Evolutionary conservation across 2,888 invertebrate genomes (phyloP), one percentile per base, ranked within the genome.

Genomic region (Urechis unicinctus): DNA sequence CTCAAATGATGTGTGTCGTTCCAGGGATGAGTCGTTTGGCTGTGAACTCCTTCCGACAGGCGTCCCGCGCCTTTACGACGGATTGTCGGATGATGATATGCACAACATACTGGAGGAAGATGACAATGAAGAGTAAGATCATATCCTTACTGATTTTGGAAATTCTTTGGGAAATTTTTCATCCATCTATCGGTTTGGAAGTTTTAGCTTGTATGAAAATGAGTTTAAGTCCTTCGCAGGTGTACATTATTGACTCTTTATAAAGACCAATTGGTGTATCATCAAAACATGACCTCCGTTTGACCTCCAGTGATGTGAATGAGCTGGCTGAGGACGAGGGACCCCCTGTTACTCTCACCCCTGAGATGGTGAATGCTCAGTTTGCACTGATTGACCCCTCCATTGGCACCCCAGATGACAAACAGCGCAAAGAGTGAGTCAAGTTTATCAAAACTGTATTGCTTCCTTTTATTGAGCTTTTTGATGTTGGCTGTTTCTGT

Each of bases 281-380:
- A n/a, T n/a, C n/a, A n/a, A n/a, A n/a, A n/a, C n/a, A n/a, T n/a
- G n/a, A n/a, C n/a, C n/a, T n/a, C n/a, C n/a, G 22, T 9, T 45
- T 21, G 6, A 21, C 22, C 6, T 9, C 45, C 45, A 17, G 13
- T 36, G 36, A 36, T 36, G 9, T 17, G 17, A 17, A 36, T 36
- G 36, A 36, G 17, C 36, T 13, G 21, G 30, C 25, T 6, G 46
- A 44, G 13, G 45, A 52, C 3, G 21, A 28, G 52, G 29, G 43
- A 17, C 9, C 45, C 1, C 25, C 24, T 17, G 3, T 31, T 69
- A 46, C 53, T 52, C 44, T 59, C 49, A 72, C 72, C 26, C 73
- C 74, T 36, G 72, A 72, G 41, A 76, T 75, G 74, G 70, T 75
- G 9, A 68, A 63, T 50, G 72, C 70, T 28, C 71, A 73, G 64